Evolutionary conservation across 2,797 vertebrate species (phyloP), one percentile per base, ranked within the genome.

Genomic region (Halcyon smyrnensis): DNA sequence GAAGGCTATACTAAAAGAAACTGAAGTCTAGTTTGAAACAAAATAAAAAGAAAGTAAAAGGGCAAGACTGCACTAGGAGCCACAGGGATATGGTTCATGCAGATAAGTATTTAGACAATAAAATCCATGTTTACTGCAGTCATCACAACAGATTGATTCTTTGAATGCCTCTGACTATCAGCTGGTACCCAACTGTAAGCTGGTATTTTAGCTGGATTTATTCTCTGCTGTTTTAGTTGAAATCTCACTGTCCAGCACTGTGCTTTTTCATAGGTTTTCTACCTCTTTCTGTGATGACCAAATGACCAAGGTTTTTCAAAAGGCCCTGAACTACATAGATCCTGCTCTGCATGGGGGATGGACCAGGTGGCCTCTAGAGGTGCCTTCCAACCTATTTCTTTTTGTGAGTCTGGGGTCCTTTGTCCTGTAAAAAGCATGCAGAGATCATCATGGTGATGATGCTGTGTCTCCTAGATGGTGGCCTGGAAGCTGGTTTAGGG

Each of bases 71-170:
- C 34, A 6, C 39, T 64, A 79, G 51, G 36, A 85, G 28, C 68
- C 60, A 27, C 62, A 83, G 73, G 1, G 6, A 60, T 43, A 78
- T 53, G 36, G 75, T 56, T 71, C 28, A 62, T 71, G 28, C 41
- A 88, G 76, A 87, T 83, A 87, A 87, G 41, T n/a, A 79, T 59
- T 51, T 27, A 63, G 87, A 80, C 82, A 89, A 70, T 75, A 78
- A 92, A 92, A 94, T 92, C 75, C 46, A 30, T 63, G 28, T 87
- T 96, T 92, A 77, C 45, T 83, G 85, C 76, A 68, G 62, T 28
- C 5, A 0, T 60, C 0, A 0, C 73, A 83, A 81, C 32, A 64
- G 86, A 65, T 23, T 60, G 79, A 48, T 93, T 92, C 91, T 92
- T 84, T 84, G 76, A 83, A 86, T 67, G 57, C 45, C 45, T 93